Percentiles rank a stretch among this genome's conserved stretches.
Conservation (phyloP, 2,888 invertebrate genomes). For the Tinea semifulvella region DNA sequence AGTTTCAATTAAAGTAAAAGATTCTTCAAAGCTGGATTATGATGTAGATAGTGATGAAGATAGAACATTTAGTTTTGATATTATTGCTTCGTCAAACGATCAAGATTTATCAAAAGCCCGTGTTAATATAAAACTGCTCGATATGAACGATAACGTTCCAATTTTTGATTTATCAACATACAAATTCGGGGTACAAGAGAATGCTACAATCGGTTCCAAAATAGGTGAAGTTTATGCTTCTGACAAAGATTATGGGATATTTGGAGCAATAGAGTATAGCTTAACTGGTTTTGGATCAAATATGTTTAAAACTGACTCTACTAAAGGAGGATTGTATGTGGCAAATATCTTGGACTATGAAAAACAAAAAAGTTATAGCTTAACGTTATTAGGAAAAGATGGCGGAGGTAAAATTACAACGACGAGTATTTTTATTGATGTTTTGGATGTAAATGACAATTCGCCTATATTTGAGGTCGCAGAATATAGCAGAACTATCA, state of each 20-base stretch:
- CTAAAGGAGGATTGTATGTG: constrained; percentile 74
- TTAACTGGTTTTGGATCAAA: constrained; percentile 83
- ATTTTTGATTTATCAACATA: constrained; percentile 71
- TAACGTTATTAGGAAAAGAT: constrained; percentile 83
- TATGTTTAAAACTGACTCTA: constrained; percentile 74
- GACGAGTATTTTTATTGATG: constrained; percentile 74
- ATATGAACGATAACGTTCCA: constrained; percentile 84
- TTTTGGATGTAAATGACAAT: constrained; percentile 82
- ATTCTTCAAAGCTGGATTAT: constrained; percentile 74
- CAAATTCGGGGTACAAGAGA: constrained; percentile 73
- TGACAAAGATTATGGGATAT: constrained; percentile 77
- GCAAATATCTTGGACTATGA: constrained; percentile 78
- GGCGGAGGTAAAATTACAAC: constrained; percentile 79
- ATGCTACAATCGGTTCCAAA: constrained; percentile 66
- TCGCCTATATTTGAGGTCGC: constrained; percentile 73
- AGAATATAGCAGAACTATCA: constrained; percentile 78
- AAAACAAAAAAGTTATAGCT: constrained; percentile 78
- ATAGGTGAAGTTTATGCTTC: constrained; percentile 73
- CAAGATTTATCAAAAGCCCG: constrained; percentile 66
- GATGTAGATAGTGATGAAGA: constrained; percentile 70
- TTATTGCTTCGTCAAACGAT: constrained; percentile 67
- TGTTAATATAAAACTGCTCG: constrained; percentile 72
- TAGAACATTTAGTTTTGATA: constrained; percentile 72
- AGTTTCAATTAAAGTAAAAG: constrained; percentile 74
- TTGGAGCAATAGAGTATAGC: constrained; percentile 76